Evolutionary conservation across 2,797 vertebrate genomes (phyloP).

Genomic region (Todus mexicanus): DNA sequence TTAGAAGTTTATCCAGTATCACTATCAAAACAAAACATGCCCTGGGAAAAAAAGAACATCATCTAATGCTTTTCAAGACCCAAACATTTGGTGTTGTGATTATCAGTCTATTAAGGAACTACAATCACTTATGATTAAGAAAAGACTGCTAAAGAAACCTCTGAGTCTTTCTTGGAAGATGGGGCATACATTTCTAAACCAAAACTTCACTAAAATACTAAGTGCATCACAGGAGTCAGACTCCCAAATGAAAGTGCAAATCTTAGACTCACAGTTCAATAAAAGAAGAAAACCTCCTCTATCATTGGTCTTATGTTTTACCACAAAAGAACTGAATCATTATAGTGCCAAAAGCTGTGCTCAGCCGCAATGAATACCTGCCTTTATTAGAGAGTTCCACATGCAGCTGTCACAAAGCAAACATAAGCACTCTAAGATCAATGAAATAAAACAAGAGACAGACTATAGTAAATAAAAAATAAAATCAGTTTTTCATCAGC

Average conservation of each 20-base stretch:
- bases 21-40: background rate
- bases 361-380: background rate
- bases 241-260: background rate
- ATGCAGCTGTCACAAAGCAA: background rate
- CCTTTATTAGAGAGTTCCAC: background rate
- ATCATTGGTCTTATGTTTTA: background rate
- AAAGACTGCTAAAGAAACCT: background rate
- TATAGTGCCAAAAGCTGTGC: background rate
- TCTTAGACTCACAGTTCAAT: background rate
- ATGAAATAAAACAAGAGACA: background rate
- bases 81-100: background rate
- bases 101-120: background rate
- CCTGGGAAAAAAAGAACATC: background rate
- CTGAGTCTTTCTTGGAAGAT: background rate
- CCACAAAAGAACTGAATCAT: background rate
- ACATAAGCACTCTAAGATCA: background rate
- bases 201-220: background rate
- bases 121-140: background rate
- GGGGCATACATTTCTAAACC: background rate
- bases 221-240: background rate
- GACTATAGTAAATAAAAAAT: background rate
- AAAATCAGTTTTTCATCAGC: background rate
- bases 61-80: background rate
- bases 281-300: background rate
- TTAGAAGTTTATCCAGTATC: background rate